Conservation (phyloP, 2,797 vertebrate genomes). For the Momotus momota region DNA sequence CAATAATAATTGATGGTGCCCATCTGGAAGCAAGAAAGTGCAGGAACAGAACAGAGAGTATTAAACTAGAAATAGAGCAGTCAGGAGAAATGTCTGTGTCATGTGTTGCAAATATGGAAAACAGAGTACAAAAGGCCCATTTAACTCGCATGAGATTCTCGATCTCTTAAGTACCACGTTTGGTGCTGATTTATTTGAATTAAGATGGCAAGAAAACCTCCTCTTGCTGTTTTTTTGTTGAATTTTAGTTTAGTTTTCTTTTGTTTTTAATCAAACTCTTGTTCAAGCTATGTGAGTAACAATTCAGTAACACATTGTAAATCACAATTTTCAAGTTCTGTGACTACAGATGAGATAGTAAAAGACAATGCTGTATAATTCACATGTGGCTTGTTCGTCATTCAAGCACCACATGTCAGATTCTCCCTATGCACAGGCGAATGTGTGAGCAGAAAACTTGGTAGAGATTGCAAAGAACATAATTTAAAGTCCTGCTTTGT, state of each 20-base stretch:
- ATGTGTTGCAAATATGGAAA: constrained; percentile 47
- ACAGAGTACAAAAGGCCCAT: constrained; percentile 35
- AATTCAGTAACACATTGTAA: constrained; percentile 59
- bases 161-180: neutral
- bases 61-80: neutral
- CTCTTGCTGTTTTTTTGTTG: neutral
- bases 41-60: neutral
- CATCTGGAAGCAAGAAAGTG: neutral
- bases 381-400: constrained; percentile 50
- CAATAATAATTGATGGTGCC: neutral
- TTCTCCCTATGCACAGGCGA: neutral
- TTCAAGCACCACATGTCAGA: constrained; percentile 52
- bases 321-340: constrained; percentile 57
- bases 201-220: constrained; percentile 47
- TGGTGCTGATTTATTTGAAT: constrained; percentile 53
- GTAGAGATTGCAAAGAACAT: neutral
- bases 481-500: neutral
- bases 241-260: constrained; percentile 38
- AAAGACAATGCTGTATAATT: constrained; percentile 55
- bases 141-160: constrained; percentile 17
- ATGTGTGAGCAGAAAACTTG: neutral
- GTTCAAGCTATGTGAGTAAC: constrained; percentile 42
- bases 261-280: constrained; percentile 69
- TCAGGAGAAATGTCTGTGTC: neutral
- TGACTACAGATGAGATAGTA: constrained; percentile 61